Base-by-base conservation (phyloP, 2,113 vertebrate species). In the Chamaetylas fuelleborni region DNA sequence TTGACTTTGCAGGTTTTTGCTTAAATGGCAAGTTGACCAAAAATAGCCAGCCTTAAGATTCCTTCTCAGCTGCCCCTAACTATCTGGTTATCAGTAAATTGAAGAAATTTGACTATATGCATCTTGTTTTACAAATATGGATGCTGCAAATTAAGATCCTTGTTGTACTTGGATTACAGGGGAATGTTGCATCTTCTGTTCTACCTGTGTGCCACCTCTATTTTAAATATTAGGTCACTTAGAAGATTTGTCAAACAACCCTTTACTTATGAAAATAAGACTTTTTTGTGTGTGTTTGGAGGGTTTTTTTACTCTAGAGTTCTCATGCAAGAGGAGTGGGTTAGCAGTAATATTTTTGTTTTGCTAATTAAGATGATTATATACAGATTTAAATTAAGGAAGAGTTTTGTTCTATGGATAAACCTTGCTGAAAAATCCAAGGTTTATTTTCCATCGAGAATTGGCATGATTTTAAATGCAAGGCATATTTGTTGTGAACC, bases 401-500 rank as follows among this genome's bases (percentile, higher is more conserved):
- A 65, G 22, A 33, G 24, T 74, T 79, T 94, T 96, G 11, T 91
- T 92, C 61, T 90, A 25, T 88, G 45, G 23, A 54, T 87, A 86
- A 95, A 86, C 64, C 12, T 66, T 22, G 60, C 42, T 87, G 84
- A 87, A 86, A 94, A 91, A 91, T 71, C 38, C 29, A 65, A 24
- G 14, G 72, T 96, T 93, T 70, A 76, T 73, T 94, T 96, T 74
- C 33, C 29, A 51, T 95, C 80, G 76, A 96, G 76, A 96, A 88
- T 94, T 95, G 90, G 90, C 69, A 33, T 80, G 77, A 90, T 97
- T 96, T 95, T 94, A 84, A 83, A 94, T 89, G 91, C 84, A 87
- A 92, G 88, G 51, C 82, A 65, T 97, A 92, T 96, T 97, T 97
- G 96, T 98, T 97, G 90, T 97, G 96, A 98, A 95, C 88, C 82